Evolutionary conservation across 2,797 vertebrate genomes (phyloP).

Genomic region (Premnoplex brunnescens): DNA sequence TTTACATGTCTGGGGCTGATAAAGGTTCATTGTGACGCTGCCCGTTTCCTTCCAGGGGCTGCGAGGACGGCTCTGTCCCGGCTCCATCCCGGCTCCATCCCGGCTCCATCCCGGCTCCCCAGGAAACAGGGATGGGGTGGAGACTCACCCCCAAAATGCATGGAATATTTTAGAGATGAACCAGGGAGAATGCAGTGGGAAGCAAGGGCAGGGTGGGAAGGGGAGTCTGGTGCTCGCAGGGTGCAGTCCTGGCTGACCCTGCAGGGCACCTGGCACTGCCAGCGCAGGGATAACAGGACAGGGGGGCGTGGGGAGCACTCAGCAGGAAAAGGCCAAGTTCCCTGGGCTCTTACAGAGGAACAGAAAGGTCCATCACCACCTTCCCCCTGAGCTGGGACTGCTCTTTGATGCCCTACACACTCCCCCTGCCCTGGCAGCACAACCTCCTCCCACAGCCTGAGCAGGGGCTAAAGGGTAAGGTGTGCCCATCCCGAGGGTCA

Average conservation of each 20-base stretch:
- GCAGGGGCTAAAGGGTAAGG: neutral
- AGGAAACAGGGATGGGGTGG: neutral
- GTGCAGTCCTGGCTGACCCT: neutral
- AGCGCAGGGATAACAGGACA: neutral
- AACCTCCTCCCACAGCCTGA: rapidly evolving
- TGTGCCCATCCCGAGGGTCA: neutral
- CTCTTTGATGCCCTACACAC: neutral
- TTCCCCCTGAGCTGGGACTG: neutral
- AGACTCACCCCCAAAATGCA: rapidly evolving
- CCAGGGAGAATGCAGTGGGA: rapidly evolving
- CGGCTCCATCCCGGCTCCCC: too few relatives aligned
- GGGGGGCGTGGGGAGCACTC: neutral
- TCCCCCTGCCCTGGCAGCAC: neutral
- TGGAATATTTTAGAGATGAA: neutral
- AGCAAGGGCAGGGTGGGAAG: neutral
- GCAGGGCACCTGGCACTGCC: neutral
- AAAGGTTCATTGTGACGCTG: neutral
- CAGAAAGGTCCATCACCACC: rapidly evolving
- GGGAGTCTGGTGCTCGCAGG: neutral
- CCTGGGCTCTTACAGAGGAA: neutral
- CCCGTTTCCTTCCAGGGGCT: conserved; percentile 6
- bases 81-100: neutral
- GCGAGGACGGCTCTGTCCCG: rapidly evolving
- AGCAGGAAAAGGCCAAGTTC: neutral
- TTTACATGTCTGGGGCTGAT: neutral